These are phyloP conservation scores for Eidolon dupreanum DNA, from an alignment of 2,797 vertebrate species.

Conservation along the genomic window DNA sequence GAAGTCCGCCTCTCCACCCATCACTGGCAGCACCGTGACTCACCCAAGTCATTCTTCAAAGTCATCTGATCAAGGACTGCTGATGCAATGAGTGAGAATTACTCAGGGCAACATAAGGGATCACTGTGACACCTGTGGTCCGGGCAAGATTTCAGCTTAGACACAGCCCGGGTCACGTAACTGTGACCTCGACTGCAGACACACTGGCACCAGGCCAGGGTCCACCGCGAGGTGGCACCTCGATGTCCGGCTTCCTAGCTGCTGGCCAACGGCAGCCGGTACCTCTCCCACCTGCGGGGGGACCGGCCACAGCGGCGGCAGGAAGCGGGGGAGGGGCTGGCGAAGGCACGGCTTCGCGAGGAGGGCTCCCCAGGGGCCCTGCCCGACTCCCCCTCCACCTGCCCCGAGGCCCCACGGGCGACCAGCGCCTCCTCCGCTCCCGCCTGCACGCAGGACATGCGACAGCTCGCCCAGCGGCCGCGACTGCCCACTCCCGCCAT, in stretches of 20 bases:
- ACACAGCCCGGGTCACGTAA: not conserved
- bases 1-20: not conserved
- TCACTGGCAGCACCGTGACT: not conserved
- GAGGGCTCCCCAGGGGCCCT: not conserved
- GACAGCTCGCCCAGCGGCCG: not conserved
- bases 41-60: not conserved
- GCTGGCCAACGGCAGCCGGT: not conserved
- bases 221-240: not conserved
- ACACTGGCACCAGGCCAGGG: not conserved
- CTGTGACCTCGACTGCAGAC: slow-evolving; percentile 31
- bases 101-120: not conserved
- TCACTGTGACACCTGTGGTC: not conserved
- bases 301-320: too few relatives aligned
- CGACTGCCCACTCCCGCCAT: not conserved
- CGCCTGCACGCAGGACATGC: not conserved
- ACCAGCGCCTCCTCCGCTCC: fast-evolving
- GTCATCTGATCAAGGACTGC: not conserved
- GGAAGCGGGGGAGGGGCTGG: not conserved
- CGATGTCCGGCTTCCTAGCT: not conserved
- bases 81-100: not conserved
- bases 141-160: slow-evolving; percentile 28
- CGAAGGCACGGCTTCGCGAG: not conserved
- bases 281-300: too few relatives aligned
- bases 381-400: too few relatives aligned
- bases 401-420: fast-evolving